Base-by-base conservation (phyloP, 1,140 invertebrate genomes). In the Gryon sp. region DNA sequence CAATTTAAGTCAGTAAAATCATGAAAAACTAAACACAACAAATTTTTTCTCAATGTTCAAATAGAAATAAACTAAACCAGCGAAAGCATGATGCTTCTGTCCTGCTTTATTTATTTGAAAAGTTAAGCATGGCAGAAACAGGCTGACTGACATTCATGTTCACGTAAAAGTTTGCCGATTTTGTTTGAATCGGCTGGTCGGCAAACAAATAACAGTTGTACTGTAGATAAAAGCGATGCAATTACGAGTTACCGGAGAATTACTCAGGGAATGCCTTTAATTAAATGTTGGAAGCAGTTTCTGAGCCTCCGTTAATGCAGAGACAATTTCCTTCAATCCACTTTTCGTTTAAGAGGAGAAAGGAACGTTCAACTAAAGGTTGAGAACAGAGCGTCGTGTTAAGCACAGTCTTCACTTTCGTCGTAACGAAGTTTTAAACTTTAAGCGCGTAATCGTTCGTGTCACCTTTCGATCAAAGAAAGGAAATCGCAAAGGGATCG, bases 201-300 rank as follows among this genome's bases (percentile, higher is more conserved):
- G 52, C 81, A 86, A 85, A 86, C 82, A 83, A 86, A 85, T 87
- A 86, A 86, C 85, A 86, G 83, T 86, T 85, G 84, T 83, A 83
- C 75, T 63, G 76, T 68, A 82, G 82, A 83, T 85, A 82, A 87
- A 87, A 83, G 84, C 81, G 82, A 84, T 84, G 80, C 82, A 84
- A 87, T 88, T 85, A 87, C 82, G 81, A 82, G 77, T 82, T 80
- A 78, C 80, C 66, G 59, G 77, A 77, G 82, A 87, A 86, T 85
- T 86, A 85, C 82, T 84, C 81, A 85, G 83, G 81, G 84, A 86
- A 85, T 85, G 84, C 83, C 84, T 87, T 88, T 86, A 88, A 87
- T 88, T 88, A 87, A 87, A 88, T 86, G 85, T 86, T 86, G 84
- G 85, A 81, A 86, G 82, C 83, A 87, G 87, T 85, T 87, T 87